Base-by-base conservation (phyloP, 2,113 vertebrate species). In the Eublepharis macularius region DNA sequence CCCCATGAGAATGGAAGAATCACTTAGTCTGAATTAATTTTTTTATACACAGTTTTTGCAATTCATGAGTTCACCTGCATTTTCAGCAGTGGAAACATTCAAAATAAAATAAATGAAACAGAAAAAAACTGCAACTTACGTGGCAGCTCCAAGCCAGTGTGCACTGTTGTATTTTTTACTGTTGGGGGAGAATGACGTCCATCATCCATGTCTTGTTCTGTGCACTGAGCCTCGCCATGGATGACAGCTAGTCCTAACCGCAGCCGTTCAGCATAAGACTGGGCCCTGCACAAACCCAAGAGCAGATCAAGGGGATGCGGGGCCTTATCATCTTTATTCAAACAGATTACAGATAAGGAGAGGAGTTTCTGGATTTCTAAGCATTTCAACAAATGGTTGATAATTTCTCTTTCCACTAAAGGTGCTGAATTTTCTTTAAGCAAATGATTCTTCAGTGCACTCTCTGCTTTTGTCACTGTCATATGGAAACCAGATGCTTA, bases 171-270 rank as follows among this genome's bases (percentile, higher is more conserved):
- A 73, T 99, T 99, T 94, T 98, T 98, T 79, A 99, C 98, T 89
- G 96, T 98, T 0, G 99, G 99, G 2, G 99, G 99, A 29, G 99
- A 99, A 91, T 99, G 98, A 2, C 98, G 96, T 1, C 99, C 98
- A 0, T 99, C 99, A 0, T 98, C 98, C 98, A 99, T 99, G 95
- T 99, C 99, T 2, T 98, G 98, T 95, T 99, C 99, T 0, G 98
- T 96, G 36, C 98, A 99, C 96, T 99, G 99, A 5, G 99, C 98
- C 92, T 99, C 99, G 0, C 99, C 99, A 0, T 99, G 98, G 93
- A 99, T 99, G 83, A 99, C 98, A 2, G 99, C 99, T 77, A 99
- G 93, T 5, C 98, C 99, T 89, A 99, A 94, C 17, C 99, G 98
- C 77, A 99, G 96, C 1, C 99, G 95, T 90, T 99, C 99, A 0